Evolutionary conservation across 2,888 invertebrate species (phyloP), one percentile per base, ranked within the genome.

Genomic region (Phyllotreta striolata): DNA sequence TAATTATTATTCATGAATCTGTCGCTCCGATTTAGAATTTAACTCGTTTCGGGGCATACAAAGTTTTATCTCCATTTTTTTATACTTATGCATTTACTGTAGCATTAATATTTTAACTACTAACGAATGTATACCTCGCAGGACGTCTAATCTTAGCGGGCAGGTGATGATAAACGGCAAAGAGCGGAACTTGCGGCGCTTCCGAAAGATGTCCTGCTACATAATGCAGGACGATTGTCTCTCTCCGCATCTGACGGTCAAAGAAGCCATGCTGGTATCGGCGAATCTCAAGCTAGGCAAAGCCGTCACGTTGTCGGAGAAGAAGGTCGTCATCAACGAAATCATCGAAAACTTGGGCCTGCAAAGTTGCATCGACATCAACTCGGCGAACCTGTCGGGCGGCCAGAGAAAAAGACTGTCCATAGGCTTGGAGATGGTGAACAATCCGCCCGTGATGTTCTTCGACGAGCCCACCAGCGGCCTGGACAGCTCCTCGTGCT

Each of bases 391-490:
- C 77, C 85, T 96, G 44, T 95, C 95, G 6, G 96, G 96, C 13
- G 96, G 96, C 0, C 96, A 96, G 83, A 86, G 93, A 68, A 96
- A 96, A 80, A 54, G 64, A 24, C 7, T 60, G 35, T 60, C 60
- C 12, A 60, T 60, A 6, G 62, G 62, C 58, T 83, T 95, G 78
- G 96, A 96, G 83, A 85, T 96, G 79, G 95, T 96, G 55, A 96
- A 96, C 82, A 96, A 96, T 84, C 96, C 97, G 24, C 96, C 96
- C 69, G 93, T 97, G 66, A 96, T 97, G 95, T 97, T 96, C 82
- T 96, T 97, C 78, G 96, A 97, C 77, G 96, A 97, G 81, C 96
- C 96, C 1, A 92, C 92, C 43, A 91, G 95, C 76, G 97, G 97
- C 12, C 83, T 97, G 80, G 97, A 97, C 80, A 96, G 95, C 80